Percentiles rank a stretch among this genome's conserved stretches.
These are phyloP conservation scores for Nephotettix cincticeps DNA, from an alignment of 1,140 invertebrate genomes.

Conservation along the genomic window DNA sequence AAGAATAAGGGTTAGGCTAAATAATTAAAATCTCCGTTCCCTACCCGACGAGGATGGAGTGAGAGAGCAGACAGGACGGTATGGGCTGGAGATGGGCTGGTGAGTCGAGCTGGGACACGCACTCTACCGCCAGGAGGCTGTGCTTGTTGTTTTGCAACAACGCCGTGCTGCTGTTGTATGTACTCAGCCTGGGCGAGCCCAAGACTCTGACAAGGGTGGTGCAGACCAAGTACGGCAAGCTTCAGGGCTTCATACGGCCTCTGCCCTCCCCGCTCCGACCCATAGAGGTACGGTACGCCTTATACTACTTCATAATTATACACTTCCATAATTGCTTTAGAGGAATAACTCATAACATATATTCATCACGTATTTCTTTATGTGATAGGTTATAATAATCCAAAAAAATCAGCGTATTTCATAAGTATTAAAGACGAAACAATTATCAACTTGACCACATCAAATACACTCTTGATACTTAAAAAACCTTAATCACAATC, in stretches of 20 bases:
- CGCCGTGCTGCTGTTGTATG: background rate
- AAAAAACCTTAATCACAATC: too few relatives aligned
- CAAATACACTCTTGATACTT: too few relatives aligned
- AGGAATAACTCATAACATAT: too few relatives aligned
- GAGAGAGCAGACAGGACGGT: too few relatives aligned
- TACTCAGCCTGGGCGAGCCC: conserved; percentile 39
- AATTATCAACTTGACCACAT: background rate
- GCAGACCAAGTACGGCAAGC: conserved; percentile 74
- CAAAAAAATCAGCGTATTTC: background rate
- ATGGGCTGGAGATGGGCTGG: too few relatives aligned
- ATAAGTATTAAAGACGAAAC: background rate
- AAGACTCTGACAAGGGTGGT: conserved; percentile 53
- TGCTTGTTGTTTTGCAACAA: conserved; percentile 1
- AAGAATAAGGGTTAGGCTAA: too few relatives aligned
- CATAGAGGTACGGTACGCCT: conserved; percentile 62
- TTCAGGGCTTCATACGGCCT: conserved; percentile 73
- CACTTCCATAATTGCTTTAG: too few relatives aligned
- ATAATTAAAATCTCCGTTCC: too few relatives aligned
- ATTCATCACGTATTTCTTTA: too few relatives aligned
- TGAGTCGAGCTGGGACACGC: too few relatives aligned
- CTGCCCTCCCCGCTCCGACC: conserved; percentile 62
- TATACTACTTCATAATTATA: background rate
- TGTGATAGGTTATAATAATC: background rate
- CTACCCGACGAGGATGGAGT: too few relatives aligned
- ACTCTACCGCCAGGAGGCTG: background rate